Evolutionary conservation across 2,113 vertebrate species (phyloP).

Genomic region (Anoura caudifer): DNA sequence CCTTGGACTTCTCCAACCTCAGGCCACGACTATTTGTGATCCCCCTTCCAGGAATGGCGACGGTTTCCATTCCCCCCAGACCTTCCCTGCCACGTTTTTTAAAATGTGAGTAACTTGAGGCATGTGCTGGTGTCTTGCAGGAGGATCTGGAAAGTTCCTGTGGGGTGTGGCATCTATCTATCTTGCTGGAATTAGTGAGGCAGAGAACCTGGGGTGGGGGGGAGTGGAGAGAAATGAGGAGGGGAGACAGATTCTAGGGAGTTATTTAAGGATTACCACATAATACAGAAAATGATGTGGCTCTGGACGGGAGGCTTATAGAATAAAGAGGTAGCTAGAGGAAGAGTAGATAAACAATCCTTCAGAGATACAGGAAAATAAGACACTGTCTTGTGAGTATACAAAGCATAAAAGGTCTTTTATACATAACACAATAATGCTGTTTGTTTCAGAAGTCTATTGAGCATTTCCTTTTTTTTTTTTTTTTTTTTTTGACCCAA

Average conservation of each 20-base stretch:
- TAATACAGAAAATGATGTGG: not conserved
- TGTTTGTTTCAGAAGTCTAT: not conserved
- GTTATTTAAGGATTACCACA: slow-evolving; percentile 38
- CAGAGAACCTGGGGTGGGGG: not conserved
- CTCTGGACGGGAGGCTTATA: not conserved
- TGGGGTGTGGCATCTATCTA: not conserved
- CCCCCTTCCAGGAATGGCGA: not conserved
- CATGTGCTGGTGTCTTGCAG: slow-evolving; percentile 25
- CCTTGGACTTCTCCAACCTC: not conserved
- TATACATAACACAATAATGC: slow-evolving; percentile 4
- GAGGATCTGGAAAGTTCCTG: slow-evolving; percentile 31
- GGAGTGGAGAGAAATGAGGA: not conserved
- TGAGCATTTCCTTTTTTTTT: not conserved
- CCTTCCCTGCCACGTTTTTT: not conserved
- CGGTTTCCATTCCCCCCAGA: slow-evolving; percentile 21
- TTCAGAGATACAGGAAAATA: not conserved
- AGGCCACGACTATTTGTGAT: not conserved
- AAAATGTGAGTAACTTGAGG: slow-evolving; percentile 27
- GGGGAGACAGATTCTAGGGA: not conserved
- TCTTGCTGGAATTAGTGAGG: not conserved
- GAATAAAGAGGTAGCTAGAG: not conserved
- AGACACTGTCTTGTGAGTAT: not conserved
- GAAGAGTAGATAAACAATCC: not conserved
- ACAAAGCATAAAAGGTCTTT: not conserved
- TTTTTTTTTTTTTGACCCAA: not conserved